These are phyloP conservation scores for Siniperca undulata DNA, from an alignment of 2,797 vertebrate species.

Conservation along the genomic window DNA sequence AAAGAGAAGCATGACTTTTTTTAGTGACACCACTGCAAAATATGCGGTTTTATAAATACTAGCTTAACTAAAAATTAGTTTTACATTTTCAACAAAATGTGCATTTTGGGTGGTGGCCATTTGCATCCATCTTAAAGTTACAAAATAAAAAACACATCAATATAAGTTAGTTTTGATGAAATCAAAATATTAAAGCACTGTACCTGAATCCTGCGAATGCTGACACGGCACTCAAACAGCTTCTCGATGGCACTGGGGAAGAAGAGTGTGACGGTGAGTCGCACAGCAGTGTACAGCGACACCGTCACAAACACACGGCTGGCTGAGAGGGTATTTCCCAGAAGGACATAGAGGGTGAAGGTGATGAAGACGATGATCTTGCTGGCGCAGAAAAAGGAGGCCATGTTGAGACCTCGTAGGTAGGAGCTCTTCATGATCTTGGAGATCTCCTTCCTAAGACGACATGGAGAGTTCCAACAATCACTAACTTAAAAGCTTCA, in stretches of 20 bases:
- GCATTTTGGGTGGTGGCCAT: not conserved
- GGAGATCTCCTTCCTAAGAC: slow-evolving; percentile 91
- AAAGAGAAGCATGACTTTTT: not conserved
- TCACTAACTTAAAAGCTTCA: not conserved
- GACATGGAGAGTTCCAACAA: slow-evolving; percentile 1
- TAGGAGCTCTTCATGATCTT: slow-evolving; percentile 93
- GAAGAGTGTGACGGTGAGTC: slow-evolving; percentile 94
- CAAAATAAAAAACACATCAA: not conserved
- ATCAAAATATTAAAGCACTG: not conserved
- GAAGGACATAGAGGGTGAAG: slow-evolving; percentile 91
- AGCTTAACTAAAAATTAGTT: no score
- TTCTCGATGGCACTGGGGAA: slow-evolving; percentile 93
- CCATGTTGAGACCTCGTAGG: slow-evolving; percentile 94
- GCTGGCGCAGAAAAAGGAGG: slow-evolving; percentile 93
- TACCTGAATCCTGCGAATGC: slow-evolving; percentile 94
- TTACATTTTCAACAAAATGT: not conserved
- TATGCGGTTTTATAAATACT: not conserved
- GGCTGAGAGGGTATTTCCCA: slow-evolving; percentile 90
- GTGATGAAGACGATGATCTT: slow-evolving; percentile 95
- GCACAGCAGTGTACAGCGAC: slow-evolving; percentile 89
- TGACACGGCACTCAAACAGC: slow-evolving; percentile 89
- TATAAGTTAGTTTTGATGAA: no score
- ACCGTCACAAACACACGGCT: slow-evolving; percentile 93
- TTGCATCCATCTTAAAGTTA: not conserved
- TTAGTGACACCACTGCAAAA: not conserved